A percentile compares a stretch with the other conserved stretches of the same genome.
Evolutionary conservation across 92 coral and sea anemone genomes (phyloP).

Genomic region (Epizoanthus fatuus): DNA sequence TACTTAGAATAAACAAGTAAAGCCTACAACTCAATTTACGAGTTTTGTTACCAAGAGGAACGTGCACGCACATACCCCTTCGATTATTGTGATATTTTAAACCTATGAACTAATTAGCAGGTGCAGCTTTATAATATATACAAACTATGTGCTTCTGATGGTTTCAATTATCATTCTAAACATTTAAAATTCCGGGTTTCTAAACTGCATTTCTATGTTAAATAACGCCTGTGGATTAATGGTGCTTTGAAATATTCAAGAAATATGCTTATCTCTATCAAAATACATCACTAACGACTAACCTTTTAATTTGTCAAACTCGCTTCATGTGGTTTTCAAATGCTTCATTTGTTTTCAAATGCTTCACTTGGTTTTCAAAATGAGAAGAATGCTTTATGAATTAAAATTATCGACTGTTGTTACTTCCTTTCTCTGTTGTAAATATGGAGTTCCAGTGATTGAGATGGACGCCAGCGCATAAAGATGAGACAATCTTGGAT

Average conservation of each 20-base stretch:
- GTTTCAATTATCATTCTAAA: conserved; percentile 13
- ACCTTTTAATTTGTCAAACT: too few species aligned
- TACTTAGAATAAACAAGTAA: background rate
- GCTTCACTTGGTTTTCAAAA: background rate
- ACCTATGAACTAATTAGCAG: background rate
- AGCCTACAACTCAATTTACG: background rate
- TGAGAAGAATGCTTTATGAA: background rate
- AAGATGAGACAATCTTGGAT: background rate
- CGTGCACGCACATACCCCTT: too few species aligned
- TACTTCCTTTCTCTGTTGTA: background rate
- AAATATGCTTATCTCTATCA: too few species aligned
- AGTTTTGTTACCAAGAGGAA: background rate
- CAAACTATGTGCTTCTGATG: background rate
- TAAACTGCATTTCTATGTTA: too few species aligned
- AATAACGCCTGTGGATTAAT: too few species aligned
- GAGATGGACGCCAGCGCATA: background rate
- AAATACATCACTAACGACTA: too few species aligned
- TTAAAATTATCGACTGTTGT: background rate
- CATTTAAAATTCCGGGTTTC: background rate
- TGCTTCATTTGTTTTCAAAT: background rate
- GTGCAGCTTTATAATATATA: background rate
- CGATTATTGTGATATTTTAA: too few species aligned
- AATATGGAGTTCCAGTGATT: background rate
- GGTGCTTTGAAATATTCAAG: too few species aligned
- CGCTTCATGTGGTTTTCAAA: background rate